A percentile compares a stretch with the other conserved stretches of the same genome.
These are phyloP conservation scores for Schizopygopsis malacanthus DNA, from an alignment of 2,797 vertebrate genomes.

Conservation along the genomic window DNA sequence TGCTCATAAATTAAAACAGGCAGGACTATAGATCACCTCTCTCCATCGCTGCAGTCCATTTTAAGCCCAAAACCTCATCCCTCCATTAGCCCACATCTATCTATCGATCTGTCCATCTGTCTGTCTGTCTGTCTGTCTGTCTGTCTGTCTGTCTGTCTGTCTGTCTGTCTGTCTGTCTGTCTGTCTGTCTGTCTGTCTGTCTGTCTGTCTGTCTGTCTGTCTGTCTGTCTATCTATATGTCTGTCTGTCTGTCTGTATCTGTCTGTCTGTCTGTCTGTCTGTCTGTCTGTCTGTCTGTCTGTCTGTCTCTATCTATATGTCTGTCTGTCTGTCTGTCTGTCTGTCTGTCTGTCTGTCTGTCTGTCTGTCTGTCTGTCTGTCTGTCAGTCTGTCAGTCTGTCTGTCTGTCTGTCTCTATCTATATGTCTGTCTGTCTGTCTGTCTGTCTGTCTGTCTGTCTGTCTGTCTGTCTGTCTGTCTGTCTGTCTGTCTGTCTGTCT, in stretches of 20 bases:
- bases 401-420: no score
- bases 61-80: neutral
- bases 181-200: neutral
- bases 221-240: neutral
- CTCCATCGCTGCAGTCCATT: conserved; percentile 37
- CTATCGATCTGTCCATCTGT: conserved; percentile 10
- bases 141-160: neutral
- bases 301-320: neutral
- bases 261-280: no score
- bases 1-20: conserved; percentile 58
- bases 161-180: neutral
- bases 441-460: no score
- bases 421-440: neutral
- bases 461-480: no score
- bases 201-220: no score
- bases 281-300: neutral
- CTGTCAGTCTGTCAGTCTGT: neutral
- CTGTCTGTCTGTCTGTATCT: neutral
- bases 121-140: neutral
- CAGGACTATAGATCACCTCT: conserved; percentile 55
- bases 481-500: no score
- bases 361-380: no score
- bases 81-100: neutral
- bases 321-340: neutral
- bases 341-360: no score